Conservation (phyloP, 1,140 invertebrate genomes). For the Caenorhabditis briggsae region DNA sequence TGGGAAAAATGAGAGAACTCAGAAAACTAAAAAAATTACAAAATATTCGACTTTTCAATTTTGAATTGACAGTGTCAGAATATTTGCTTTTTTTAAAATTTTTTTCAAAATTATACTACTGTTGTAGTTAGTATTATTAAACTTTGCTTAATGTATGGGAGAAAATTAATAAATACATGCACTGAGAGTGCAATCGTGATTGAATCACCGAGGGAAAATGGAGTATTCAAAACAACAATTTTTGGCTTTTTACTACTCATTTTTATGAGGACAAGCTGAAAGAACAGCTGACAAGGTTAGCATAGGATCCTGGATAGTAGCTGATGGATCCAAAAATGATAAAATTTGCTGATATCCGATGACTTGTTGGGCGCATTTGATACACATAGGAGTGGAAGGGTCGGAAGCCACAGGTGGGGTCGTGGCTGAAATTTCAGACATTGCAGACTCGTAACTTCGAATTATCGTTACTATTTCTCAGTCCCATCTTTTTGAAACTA, state of each 20-base stretch:
- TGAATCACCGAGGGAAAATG: slow-evolving; percentile 16
- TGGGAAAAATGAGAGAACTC: neutral
- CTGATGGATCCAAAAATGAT: slow-evolving; percentile 53
- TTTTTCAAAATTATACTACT: no score
- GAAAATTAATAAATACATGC: neutral
- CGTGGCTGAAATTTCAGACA: neutral
- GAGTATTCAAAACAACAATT: neutral
- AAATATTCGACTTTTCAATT: no score
- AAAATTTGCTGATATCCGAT: slow-evolving; percentile 62
- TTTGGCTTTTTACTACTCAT: slow-evolving; percentile 23
- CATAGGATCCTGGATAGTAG: slow-evolving; percentile 30
- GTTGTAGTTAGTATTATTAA: no score
- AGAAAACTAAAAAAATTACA: slow-evolving; percentile 28
- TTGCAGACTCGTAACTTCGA: no score
- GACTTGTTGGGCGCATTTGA: slow-evolving; percentile 61
- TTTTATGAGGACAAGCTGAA: slow-evolving; percentile 61
- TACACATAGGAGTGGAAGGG: slow-evolving; percentile 34
- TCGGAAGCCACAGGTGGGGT: slow-evolving; percentile 20
- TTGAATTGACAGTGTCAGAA: no score
- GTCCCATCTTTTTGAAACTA: no score
- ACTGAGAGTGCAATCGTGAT: slow-evolving; percentile 33
- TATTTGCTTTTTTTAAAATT: no score
- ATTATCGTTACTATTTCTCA: no score
- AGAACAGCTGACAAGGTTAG: slow-evolving; percentile 54
- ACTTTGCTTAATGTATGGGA: no score